Base-by-base conservation (phyloP, 2,888 invertebrate species). In the Cheilosia vulpina region DNA sequence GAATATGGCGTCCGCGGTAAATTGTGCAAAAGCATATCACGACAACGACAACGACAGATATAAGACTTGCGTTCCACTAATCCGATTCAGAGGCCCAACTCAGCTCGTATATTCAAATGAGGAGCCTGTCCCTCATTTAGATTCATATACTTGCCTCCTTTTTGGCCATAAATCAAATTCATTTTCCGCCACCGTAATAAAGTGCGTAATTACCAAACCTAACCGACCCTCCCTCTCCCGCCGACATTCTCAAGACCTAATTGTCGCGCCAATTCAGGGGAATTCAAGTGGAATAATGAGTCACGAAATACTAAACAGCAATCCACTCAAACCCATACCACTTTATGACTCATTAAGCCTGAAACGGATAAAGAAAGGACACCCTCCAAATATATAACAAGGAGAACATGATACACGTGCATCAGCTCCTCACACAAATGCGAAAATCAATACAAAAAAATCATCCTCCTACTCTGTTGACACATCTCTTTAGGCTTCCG, bases 361-460 rank as follows among this genome's bases (percentile, higher is more conserved):
- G 9, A 47, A 47, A 2, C 3, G 47, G 19, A 47, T 19, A 47
- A 11, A 2, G 3, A 47, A 45, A 45, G n/a, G 45, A 45, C 15
- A 17, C 21, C 52, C 24, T 13, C 2, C 3, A 24, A 21, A 52
- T 15, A 13, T 11, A 52, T 24, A 52, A 52, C 1, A 52, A 27
- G 27, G 17, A 7, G 7, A 38, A 38, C 17, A 17, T 7, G 9
- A 17, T 47, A 47, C 47, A 47, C 47, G 19, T 47, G n/a, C 52
- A 38, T 38, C 11, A 38, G 13, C 4, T 38, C 41, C 17, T 43
- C 27, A 55, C 38, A 57, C 24, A 27, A 62, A 73, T 72, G 60
- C 55, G 65, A 78, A 83, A 78, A 83, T 83, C 82, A 41, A 83
- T 83, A 38, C 13, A 73, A 34, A 60, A 34, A 60, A 45, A 24